phyloP scores from a whole-genome alignment of 2,888 invertebrate species.

The Didymodactylos carnosus region DNA sequence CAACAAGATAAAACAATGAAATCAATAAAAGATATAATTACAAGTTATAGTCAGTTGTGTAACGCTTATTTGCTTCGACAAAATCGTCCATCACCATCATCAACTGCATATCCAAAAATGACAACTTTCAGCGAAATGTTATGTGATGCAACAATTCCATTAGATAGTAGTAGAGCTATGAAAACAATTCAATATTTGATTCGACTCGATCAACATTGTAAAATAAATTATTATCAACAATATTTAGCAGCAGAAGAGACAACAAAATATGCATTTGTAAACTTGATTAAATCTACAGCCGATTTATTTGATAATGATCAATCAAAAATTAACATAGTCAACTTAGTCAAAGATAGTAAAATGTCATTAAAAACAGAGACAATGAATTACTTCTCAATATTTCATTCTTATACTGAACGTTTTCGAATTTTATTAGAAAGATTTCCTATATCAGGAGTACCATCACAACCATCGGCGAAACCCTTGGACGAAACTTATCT shows the following conservation, averaged over 20 bases:
- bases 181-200: neutral
- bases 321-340: too few relatives aligned
- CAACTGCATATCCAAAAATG: too few relatives aligned
- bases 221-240: neutral
- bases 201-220: neutral
- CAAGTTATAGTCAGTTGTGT: neutral
- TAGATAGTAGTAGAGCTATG: neutral
- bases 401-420: neutral
- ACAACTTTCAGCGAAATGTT: neutral
- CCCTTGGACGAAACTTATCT: neutral
- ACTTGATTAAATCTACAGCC: neutral
- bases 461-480: too few relatives aligned
- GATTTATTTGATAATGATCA: neutral
- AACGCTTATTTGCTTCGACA: too few relatives aligned
- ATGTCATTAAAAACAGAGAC: too few relatives aligned
- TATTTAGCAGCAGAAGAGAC: too few relatives aligned
- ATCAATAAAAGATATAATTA: neutral
- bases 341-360: too few relatives aligned
- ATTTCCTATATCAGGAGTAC: neutral
- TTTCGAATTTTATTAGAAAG: neutral
- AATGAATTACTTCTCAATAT: neutral
- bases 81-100: too few relatives aligned
- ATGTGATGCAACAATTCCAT: neutral
- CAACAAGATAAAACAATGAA: neutral
- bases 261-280: too few relatives aligned